A percentile compares a stretch with the other conserved stretches of the same genome.
These are phyloP conservation scores for Luperina nickerlii DNA, from an alignment of 2,888 invertebrate species.

Conservation along the genomic window DNA sequence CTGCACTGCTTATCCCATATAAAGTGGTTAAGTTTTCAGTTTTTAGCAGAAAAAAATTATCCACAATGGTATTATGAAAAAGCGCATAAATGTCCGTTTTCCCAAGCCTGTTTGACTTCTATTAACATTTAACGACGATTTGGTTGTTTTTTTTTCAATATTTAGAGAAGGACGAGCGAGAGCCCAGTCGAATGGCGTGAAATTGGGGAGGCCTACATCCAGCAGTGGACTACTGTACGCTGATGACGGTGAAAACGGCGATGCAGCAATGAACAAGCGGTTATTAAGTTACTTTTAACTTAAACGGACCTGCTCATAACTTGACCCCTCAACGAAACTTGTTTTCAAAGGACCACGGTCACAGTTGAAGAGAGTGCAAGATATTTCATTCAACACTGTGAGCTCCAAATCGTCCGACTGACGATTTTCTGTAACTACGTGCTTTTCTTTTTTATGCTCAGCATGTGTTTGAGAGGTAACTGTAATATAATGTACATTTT, in stretches of 20 bases:
- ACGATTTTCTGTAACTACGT: conserved; percentile 36
- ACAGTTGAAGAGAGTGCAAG: conserved; percentile 68
- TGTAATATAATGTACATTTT: background rate
- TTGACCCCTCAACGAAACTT: conserved; percentile 68
- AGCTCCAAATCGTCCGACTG: conserved; percentile 61
- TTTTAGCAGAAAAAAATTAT: background rate
- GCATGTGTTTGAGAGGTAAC: conserved; percentile 18
- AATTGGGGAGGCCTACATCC: background rate
- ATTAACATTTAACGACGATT: background rate
- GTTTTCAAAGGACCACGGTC: conserved; percentile 75
- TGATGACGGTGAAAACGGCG: background rate
- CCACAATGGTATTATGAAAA: background rate
- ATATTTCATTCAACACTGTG: conserved; percentile 69
- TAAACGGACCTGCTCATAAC: conserved; percentile 25
- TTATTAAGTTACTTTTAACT: background rate
- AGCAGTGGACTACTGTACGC: background rate
- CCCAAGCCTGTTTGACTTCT: too few relatives aligned
- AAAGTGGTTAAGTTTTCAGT: background rate
- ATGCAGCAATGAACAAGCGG: background rate
- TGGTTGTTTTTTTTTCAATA: background rate
- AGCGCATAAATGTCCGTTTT: background rate
- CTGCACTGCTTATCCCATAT: background rate
- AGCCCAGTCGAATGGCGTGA: background rate
- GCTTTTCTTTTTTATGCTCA: conserved; percentile 29
- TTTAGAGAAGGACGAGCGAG: background rate